These are phyloP conservation scores for Anguilla anguilla DNA, from an alignment of 2,797 vertebrate genomes.

Conservation along the genomic window DNA sequence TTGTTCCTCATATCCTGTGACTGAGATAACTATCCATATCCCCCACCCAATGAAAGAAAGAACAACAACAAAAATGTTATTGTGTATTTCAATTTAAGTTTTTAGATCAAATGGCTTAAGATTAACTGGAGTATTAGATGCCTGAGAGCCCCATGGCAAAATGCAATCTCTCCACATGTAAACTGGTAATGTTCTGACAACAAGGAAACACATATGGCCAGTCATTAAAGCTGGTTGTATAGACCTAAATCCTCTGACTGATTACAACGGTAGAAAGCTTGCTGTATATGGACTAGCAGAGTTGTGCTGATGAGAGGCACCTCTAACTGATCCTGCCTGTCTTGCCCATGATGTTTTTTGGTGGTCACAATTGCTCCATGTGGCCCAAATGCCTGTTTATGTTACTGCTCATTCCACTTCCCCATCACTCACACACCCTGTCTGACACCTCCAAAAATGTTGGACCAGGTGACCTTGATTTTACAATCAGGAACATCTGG, in stretches of 20 bases:
- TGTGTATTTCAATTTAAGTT: background rate
- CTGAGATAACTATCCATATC: background rate
- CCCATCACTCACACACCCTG: background rate
- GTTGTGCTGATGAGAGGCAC: background rate
- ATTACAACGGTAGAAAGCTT: background rate
- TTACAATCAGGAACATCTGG: slow-evolving; percentile 62
- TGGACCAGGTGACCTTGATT: slow-evolving; percentile 58
- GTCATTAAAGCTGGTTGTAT: slow-evolving; percentile 5
- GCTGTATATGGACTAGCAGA: background rate
- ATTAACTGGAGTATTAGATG: background rate
- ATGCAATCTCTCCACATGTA: background rate
- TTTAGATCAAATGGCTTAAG: background rate
- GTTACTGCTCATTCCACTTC: slow-evolving; percentile 38
- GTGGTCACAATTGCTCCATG: slow-evolving; percentile 62
- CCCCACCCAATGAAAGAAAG: background rate
- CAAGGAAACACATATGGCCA: slow-evolving; percentile 9
- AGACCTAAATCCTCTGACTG: slow-evolving; percentile 14
- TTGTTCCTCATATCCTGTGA: background rate
- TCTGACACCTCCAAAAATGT: slow-evolving; percentile 33
- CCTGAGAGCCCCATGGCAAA: background rate
- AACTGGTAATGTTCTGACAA: background rate
- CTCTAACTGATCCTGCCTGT: slow-evolving; percentile 35
- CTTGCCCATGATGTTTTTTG: slow-evolving; percentile 62
- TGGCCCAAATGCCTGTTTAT: slow-evolving; percentile 51
- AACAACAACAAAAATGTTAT: background rate